A percentile compares a stretch with the other conserved stretches of the same genome.
Conservation (phyloP, 2,113 vertebrate species). For the Tautogolabrus adspersus region DNA sequence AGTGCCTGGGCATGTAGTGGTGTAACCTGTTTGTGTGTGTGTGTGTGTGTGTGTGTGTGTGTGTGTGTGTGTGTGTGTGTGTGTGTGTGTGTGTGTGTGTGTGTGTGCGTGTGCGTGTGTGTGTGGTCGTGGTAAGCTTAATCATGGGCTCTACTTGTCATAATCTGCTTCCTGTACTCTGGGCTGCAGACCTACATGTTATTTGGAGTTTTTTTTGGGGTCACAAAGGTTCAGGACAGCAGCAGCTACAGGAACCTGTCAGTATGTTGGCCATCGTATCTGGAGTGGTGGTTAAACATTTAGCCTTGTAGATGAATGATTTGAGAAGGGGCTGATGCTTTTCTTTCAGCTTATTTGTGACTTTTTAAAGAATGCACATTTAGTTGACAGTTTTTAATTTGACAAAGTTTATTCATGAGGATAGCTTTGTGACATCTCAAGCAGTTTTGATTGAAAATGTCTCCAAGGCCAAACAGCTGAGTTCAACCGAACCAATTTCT, state of each 20-base stretch:
- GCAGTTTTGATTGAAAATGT: constrained; percentile 57
- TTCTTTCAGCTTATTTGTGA: background rate
- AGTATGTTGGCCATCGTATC: constrained; percentile 9
- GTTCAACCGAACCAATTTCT: constrained; percentile 68
- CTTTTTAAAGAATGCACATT: constrained; percentile 36
- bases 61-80: constrained; percentile 21
- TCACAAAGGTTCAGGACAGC: constrained; percentile 32
- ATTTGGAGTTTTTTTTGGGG: constrained; percentile 42
- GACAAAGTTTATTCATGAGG: constrained; percentile 15
- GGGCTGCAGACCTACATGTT: constrained; percentile 41
- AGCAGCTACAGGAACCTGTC: constrained; percentile 35
- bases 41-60: constrained; percentile 25
- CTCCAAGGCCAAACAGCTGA: constrained; percentile 37
- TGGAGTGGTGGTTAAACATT: constrained; percentile 22
- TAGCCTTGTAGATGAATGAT: constrained; percentile 10
- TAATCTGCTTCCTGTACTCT: constrained; percentile 52
- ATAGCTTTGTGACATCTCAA: constrained; percentile 60
- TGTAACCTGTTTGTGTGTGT: constrained; percentile 25
- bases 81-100: constrained; percentile 18
- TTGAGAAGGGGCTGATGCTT: constrained; percentile 1
- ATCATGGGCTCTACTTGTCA: constrained; percentile 56
- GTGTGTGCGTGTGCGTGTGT: no score
- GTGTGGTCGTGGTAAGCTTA: constrained; percentile 23
- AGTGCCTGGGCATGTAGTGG: constrained; percentile 39
- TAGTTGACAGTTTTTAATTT: constrained; percentile 47